A percentile compares a stretch with the other conserved stretches of the same genome.
phyloP scores from a whole-genome alignment of 2,888 invertebrate genomes.

The Coelogynopora nodosa region DNA sequence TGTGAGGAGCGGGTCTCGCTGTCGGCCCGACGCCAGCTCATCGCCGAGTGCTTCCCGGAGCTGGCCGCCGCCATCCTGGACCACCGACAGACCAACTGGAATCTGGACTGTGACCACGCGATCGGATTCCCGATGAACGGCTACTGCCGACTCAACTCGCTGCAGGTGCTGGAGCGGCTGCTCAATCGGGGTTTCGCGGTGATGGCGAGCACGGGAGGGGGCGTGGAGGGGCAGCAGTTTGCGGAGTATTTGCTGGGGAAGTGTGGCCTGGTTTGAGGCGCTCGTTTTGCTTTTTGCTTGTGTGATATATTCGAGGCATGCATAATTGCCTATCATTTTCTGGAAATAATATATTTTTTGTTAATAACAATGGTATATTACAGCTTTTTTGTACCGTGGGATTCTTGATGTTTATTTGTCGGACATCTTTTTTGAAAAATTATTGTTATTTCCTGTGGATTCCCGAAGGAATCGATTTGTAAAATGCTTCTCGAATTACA shows the following conservation, averaged over 20 bases:
- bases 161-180: constrained; percentile 77
- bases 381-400: too few relatives aligned
- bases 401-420: too few relatives aligned
- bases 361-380: too few relatives aligned
- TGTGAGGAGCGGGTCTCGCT: constrained; percentile 77
- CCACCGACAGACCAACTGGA: constrained; percentile 73
- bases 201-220: constrained; percentile 78
- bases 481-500: too few relatives aligned
- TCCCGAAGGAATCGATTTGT: too few relatives aligned
- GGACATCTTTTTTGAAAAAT: too few relatives aligned
- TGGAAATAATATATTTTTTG: too few relatives aligned
- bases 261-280: not conserved
- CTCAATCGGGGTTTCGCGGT: constrained; percentile 75
- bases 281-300: not conserved
- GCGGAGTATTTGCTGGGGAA: constrained; percentile 74
- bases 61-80: constrained; percentile 73
- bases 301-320: too few relatives aligned
- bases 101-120: constrained; percentile 75
- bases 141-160: constrained; percentile 82
- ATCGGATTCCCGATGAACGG: constrained; percentile 81
- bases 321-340: too few relatives aligned
- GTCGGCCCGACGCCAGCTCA: constrained; percentile 72
- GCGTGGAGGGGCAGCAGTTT: constrained; percentile 82
- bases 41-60: constrained; percentile 66
- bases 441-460: too few relatives aligned